Conservation (phyloP, 2,113 vertebrate species). For the Castor canadensis region DNA sequence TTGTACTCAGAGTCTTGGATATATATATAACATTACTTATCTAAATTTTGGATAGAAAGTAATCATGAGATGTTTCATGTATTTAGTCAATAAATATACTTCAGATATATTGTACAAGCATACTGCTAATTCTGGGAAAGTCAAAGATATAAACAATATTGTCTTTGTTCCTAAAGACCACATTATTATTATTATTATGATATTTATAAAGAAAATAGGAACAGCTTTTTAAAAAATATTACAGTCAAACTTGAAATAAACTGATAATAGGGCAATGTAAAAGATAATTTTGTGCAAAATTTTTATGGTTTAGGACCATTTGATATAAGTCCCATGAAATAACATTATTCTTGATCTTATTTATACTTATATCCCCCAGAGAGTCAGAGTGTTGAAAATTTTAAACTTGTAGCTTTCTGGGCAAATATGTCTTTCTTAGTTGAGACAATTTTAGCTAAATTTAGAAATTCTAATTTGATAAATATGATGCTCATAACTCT, state of each 20-base stretch:
- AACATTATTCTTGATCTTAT: neutral
- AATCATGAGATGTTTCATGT: neutral
- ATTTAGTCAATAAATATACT: conserved; percentile 37
- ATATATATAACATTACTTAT: neutral
- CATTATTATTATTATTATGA: neutral
- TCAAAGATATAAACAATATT: neutral
- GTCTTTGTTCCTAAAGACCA: neutral
- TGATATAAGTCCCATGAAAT: neutral
- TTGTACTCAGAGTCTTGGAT: neutral
- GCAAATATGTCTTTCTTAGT: neutral
- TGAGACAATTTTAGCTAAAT: neutral
- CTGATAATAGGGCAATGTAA: neutral
- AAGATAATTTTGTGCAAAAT: neutral
- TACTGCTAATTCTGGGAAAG: neutral
- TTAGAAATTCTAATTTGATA: neutral
- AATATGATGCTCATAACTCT: neutral
- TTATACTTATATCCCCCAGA: neutral
- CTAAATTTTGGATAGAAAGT: neutral
- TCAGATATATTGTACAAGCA: neutral
- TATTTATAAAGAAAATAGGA: conserved; percentile 16
- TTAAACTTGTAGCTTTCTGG: neutral
- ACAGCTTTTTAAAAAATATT: neutral
- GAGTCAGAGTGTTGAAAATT: neutral
- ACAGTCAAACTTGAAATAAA: neutral
- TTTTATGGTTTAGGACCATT: neutral